A percentile compares a stretch with the other conserved stretches of the same genome.
These are phyloP conservation scores for Venustoraphidia nigricollis DNA, from an alignment of 2,888 invertebrate species.

Conservation along the genomic window DNA sequence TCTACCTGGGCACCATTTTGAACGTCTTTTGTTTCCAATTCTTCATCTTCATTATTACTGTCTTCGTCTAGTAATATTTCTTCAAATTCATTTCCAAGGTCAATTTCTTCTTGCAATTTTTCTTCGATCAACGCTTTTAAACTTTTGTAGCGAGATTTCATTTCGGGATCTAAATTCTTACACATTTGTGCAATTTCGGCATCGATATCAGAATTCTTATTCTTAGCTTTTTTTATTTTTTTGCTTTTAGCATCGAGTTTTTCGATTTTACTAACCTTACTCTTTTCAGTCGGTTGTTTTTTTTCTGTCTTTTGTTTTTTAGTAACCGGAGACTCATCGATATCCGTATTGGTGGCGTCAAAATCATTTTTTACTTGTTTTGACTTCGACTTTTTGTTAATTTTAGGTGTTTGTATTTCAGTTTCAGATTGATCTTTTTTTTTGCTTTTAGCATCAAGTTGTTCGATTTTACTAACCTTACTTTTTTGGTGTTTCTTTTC, in stretches of 20 bases:
- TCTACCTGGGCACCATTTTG: not conserved
- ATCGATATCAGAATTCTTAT: not conserved
- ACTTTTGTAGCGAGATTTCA: not conserved
- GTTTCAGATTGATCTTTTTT: not conserved
- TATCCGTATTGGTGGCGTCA: no score
- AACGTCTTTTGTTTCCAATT: not conserved
- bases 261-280: constrained; percentile 6
- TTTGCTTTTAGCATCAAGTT: constrained; percentile 10
- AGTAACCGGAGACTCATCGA: no score
- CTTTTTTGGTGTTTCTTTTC: constrained; percentile 5
- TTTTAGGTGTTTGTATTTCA: not conserved
- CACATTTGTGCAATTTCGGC: not conserved
- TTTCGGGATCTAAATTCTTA: not conserved
- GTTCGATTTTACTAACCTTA: constrained; percentile 7
- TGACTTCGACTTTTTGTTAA: not conserved
- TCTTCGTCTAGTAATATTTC: not conserved
- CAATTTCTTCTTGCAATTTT: not conserved
- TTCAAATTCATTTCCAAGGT: not conserved
- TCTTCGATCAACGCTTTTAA: not conserved
- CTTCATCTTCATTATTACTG: not conserved
- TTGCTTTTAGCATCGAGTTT: constrained; percentile 10
- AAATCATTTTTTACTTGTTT: no score
- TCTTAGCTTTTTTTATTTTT: constrained; percentile 12
- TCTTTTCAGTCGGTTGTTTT: constrained; percentile 2
- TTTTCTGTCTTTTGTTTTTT: constrained; percentile 7